Conservation (phyloP, 92 coral and sea anemone species). For the Paragorgia papillata region DNA sequence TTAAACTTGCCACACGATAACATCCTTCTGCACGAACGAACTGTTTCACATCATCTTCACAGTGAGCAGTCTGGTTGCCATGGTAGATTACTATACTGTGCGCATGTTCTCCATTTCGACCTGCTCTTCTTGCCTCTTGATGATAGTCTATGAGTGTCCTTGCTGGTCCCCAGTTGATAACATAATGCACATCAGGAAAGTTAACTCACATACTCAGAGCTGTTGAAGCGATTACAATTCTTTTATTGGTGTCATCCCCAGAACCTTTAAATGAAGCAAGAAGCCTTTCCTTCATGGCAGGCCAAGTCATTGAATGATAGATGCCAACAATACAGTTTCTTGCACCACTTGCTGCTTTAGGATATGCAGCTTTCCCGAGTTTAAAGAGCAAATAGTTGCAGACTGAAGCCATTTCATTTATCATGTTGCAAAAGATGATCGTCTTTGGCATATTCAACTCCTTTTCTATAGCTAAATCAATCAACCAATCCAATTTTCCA, state of each 20-base stretch:
- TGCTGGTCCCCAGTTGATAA: conserved; percentile 59
- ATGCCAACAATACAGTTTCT: conserved; percentile 36
- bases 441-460: conserved; percentile 52
- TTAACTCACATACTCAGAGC: conserved; percentile 61
- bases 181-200: conserved; percentile 52
- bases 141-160: conserved; percentile 51
- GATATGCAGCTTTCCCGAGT: conserved; percentile 47
- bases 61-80: conserved; percentile 61
- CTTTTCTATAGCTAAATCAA: conserved; percentile 7
- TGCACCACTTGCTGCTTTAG: not conserved
- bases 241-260: not conserved
- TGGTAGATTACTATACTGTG: conserved; percentile 60
- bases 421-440: conserved; percentile 53
- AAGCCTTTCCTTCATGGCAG: not conserved
- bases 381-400: conserved; percentile 48
- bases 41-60: conserved; percentile 61
- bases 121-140: conserved; percentile 65
- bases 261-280: not conserved
- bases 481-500: conserved; percentile 50
- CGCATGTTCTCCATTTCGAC: conserved; percentile 62
- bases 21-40: conserved; percentile 57
- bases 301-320: too few relatives aligned
- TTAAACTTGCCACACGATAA: conserved; percentile 51
- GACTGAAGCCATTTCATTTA: conserved; percentile 55
- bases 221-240: conserved; percentile 47